Evolutionary conservation across 2,113 vertebrate genomes (phyloP), one percentile per base, ranked within the genome.

Genomic region (Isichthys henryi): DNA sequence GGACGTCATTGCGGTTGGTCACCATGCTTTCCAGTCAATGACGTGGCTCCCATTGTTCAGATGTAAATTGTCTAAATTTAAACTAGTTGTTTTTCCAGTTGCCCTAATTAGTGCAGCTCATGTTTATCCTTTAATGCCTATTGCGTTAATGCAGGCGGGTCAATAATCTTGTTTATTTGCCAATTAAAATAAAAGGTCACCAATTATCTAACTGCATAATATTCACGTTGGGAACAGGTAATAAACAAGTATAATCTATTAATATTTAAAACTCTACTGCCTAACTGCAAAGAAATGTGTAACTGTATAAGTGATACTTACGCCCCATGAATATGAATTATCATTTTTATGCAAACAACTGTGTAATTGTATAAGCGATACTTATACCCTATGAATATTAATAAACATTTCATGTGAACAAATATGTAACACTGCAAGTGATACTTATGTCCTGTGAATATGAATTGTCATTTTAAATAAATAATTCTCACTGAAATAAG

Each of bases 111-210:
- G 62, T 46, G 87, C 84, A 77, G 48, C 89, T 90, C 85, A 80
- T 86, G 84, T 88, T 56, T 87, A 87, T 90, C 89, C 85, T 80
- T 87, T 90, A 90, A 80, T 87, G 89, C 58, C 58, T 52, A 53
- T 62, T 85, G 88, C 53, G 45, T 89, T 85, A 52, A 90, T 62
- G 19, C 84, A 77, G 86, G 87, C 19, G 21, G 84, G 58, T 39
- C 89, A 87, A 87, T 90, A 90, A 80, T 90, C 89, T 80, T 46
- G 89, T 80, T 87, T 23, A 53, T 90, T 52, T 21, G 21, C 48
- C 62, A 43, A 52, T 87, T 90, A 87, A 90, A 90, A 87, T 43
- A 31, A 87, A 90, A 90, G 48, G 53, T 89, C 62, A 87, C 83
- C 89, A 87, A 77, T 90, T 66, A 89, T 45, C 39, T 85, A 58